phyloP scores from a whole-genome alignment of 2,888 invertebrate species.

The Hermodice carunculata region DNA sequence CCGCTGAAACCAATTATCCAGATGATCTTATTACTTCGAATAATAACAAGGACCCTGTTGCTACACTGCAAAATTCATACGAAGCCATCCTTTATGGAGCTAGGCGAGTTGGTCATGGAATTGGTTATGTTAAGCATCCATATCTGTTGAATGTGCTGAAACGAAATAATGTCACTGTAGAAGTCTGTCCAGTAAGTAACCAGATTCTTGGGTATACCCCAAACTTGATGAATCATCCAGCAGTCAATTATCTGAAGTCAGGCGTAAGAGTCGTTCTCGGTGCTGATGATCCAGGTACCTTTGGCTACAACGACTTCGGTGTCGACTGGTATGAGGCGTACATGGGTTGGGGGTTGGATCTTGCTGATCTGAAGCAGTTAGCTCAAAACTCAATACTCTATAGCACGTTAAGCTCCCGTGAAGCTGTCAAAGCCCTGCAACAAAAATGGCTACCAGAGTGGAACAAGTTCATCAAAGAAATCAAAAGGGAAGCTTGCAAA shows the following conservation, averaged over 20 bases:
- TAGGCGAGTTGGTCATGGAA: conserved; percentile 43
- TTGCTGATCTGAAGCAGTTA: conserved; percentile 43
- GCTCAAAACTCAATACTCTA: conserved; percentile 42
- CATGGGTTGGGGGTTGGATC: conserved; percentile 46
- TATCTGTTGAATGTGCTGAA: conserved; percentile 32
- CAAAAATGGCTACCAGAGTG: conserved; percentile 40
- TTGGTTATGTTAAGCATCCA: conserved; percentile 43
- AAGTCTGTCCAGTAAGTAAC: conserved; percentile 43
- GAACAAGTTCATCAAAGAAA: conserved; percentile 34
- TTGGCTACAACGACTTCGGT: conserved; percentile 47
- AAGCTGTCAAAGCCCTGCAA: conserved; percentile 32
- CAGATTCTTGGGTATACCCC: conserved; percentile 43
- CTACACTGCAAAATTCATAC: conserved; percentile 43
- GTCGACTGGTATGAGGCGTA: conserved; percentile 47
- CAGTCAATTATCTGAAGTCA: conserved; percentile 29
- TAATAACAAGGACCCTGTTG: conserved; percentile 29
- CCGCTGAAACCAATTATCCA: conserved; percentile 43
- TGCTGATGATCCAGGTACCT: conserved; percentile 48
- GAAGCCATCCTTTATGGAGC: conserved; percentile 42
- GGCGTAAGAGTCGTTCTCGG: conserved; percentile 45
- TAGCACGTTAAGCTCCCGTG: conserved; percentile 33
- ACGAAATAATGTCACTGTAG: conserved; percentile 35
- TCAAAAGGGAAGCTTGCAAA: conserved; percentile 34
- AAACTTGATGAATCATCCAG: conserved; percentile 47
- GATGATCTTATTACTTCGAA: conserved; percentile 35